Base-by-base conservation (phyloP, 1,140 invertebrate species). In the Sycophila sp. region DNA sequence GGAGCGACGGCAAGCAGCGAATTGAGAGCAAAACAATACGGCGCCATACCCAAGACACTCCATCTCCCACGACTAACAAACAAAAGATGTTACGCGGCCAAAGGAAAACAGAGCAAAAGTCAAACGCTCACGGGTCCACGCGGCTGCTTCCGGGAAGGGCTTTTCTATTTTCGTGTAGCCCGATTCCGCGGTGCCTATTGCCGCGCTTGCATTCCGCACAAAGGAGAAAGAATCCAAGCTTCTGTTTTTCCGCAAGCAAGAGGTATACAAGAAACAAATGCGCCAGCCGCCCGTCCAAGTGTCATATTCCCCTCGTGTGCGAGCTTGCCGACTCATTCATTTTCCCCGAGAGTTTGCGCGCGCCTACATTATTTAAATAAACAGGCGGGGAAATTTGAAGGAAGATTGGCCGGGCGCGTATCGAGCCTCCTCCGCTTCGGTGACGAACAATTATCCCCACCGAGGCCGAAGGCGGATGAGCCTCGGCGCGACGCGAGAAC, bases 341-440 rank as follows among this genome's bases (percentile, higher is more conserved):
- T 86, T 85, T 80, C 68, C 79, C 71, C 73, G 51, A 32, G n/a
- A n/a, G n/a, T n/a, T n/a, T n/a, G n/a, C n/a, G n/a, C 66, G 51
- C 72, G 72, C 69, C 60, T 81, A 77, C 80, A 84, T 86, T 84
- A 86, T 86, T 86, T 85, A 85, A 86, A 86, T 85, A 86, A 86
- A 86, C 83, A 85, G 24, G 59, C 55, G 53, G 73, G 74, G 74
- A 78, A 73, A 72, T 69, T 47, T 65, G 63, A 75, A 75, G 71
- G 72, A 71, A 85, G 79, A 85, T 85, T 85, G 82, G 78, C 58
- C 70, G 42, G 34, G 47, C 22, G 66, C 55, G 34, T 11, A 26
- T 34, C 24, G 47, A 22, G 47, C 36, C 8, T 34, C 19, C 45
- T 64, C 24, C 66, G n/a, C 58, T 74, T 72, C 80, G 80, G 81